Evolutionary conservation across 2,888 invertebrate species (phyloP), one percentile per base, ranked within the genome.

Genomic region (Julus scandinavius): DNA sequence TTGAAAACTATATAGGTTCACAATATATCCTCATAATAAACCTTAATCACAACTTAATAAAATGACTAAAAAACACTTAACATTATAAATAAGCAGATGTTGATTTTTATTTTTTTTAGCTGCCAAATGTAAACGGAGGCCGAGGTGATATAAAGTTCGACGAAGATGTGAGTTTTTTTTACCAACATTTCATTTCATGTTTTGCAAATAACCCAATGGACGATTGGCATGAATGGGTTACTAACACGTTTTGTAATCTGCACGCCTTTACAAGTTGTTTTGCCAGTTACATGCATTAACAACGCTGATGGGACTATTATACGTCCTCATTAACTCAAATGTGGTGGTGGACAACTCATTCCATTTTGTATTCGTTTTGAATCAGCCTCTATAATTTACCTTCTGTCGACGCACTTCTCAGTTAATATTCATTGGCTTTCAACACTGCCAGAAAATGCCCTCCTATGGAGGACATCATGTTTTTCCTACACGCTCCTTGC

Each of bases 101-200:
- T 72, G 29, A 72, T 72, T 72, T 72, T 72, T 7, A 13, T 50
- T 50, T 50, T 72, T 72, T 72, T 72, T 72, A 72, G 72, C 72
- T 72, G 72, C 72, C 72, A 72, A 6, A 72, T 72, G 72, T 72
- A 29, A 72, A 72, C 29, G 72, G 72, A 72, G 72, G 72, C 72
- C 72, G 72, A 72, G 72, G 72, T 72, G 72, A 72, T 72, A 72
- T 72, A 72, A 72, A 72, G 72, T n/a, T 72, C 29, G 72, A 72
- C 72, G 72, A 72, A 7, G 72, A 72, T n/a, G 72, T 72, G 72
- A 72, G 72, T 72, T 29, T 72, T 72, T 72, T 5, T 29, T 20
- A 4, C 20, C n/a, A 20, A 63, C 63, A 63, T 63, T 63, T 63
- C 63, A 63, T 63, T 72, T 29, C 72, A 72, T 29, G 29, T 72